Base-by-base conservation (phyloP, 1,140 invertebrate species). In the Tenebrio molitor region DNA sequence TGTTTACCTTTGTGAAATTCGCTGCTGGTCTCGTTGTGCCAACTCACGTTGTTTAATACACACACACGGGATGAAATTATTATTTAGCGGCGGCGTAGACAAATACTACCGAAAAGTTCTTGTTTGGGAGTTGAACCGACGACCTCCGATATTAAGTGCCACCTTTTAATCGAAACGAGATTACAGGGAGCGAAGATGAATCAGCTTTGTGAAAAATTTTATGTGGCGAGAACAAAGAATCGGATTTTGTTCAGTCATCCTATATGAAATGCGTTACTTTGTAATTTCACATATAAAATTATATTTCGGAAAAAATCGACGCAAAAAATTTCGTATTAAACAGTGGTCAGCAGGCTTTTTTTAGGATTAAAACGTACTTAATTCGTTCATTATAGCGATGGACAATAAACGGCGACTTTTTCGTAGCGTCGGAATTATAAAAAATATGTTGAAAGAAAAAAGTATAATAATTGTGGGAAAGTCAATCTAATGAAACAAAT, bases 241-340 rank as follows among this genome's bases (percentile, higher is more conserved):
- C 10, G 19, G 15, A 58, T 29, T 58, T 21, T 29, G 50, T 58
- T 21, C 50, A 58, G 50, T 58, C 50, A 58, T 58, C 15, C 19
- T 25, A 10, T n/a, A 15, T 29, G 23, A 58, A 58, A 58, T 58
- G 21, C 19, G 44, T 50, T 50, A 19, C 12, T 50, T 50, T 21
- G 44, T n/a, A 50, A 50, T 50, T 50, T n/a, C n/a, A n/a, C n/a
- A n/a, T 50, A 50, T 21, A 50, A 33, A 33, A 10, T 5, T 33
- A 33, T 5, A 33, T 33, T 33, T 33, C 10, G 4, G 4, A 10
- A 33, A 10, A 33, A 10, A 10, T n/a, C 36, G 36, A n/a, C n/a
- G 36, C 5, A n/a, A n/a, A n/a, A n/a, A n/a, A n/a, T n/a, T n/a
- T n/a, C n/a, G n/a, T n/a, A n/a, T n/a, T n/a, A n/a, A n/a, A n/a